Evolutionary conservation across 2,888 invertebrate genomes (phyloP), one percentile per base, ranked within the genome.

Genomic region (Andrena camellia): DNA sequence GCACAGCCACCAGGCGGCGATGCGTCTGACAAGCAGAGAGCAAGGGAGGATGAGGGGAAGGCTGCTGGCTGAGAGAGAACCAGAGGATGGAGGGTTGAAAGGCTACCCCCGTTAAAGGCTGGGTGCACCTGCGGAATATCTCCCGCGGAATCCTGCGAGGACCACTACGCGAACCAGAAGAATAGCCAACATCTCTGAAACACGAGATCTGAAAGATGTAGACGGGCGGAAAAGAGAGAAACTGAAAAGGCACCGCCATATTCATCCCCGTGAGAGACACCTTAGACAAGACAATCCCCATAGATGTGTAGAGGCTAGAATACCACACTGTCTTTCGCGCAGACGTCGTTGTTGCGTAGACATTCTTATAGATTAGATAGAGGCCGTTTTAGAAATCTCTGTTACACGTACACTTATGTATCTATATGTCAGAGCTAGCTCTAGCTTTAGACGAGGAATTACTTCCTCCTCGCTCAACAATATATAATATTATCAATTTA

Each of bases 1-100:
- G 89, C 85, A 89, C 86, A 68, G 75, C 70, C 90, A 62, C 85
- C 79, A 90, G 91, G 84, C 84, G 90, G 90, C 91, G 84, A 35
- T 69, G 62, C 59, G 63, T 70, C 54, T 48, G 29, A 60, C 59
- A 63, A 75, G 26, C 48, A 26, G 66, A 29, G 62, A 26, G 31
- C 33, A 10, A 2, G 20, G 52, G 50, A 13, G 54, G 54, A 42
- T 29, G 8, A 57, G 35, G 52, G 35, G 52, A 29, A 50, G 42
- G 33, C 17, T 10, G 33, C 17, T 10, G 64, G 42, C 13, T 23
- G 54, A 42, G 26, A 35, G 62, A 42, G 57, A 62, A 17, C 48
- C 23, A 54, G 62, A 57, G 48, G 57, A 59, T 23, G 68, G 33
- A 62, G 64, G 23, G 64, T 31, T 20, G 42, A 72, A 66, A 57